These are phyloP conservation scores for Cyaniris semiargus DNA, from an alignment of 2,888 invertebrate genomes.

Conservation along the genomic window DNA sequence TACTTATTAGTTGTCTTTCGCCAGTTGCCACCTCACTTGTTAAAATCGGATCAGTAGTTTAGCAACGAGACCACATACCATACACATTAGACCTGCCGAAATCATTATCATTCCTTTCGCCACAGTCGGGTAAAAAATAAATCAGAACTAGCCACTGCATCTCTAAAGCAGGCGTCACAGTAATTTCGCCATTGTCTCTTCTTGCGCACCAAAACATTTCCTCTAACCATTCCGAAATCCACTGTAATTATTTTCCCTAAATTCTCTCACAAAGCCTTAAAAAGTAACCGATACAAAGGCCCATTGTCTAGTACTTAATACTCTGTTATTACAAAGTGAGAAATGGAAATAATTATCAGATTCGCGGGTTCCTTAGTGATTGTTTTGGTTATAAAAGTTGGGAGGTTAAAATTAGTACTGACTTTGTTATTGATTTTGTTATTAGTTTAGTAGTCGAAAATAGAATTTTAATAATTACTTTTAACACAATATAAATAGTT, in stretches of 20 bases:
- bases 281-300: slow-evolving; percentile 25
- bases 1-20: too few species aligned
- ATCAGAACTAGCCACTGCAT: background rate
- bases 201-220: background rate
- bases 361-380: background rate
- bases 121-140: background rate
- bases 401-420: background rate
- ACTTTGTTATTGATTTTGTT: background rate
- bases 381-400: background rate
- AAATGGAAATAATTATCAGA: slow-evolving; percentile 12
- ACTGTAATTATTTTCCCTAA: slow-evolving; percentile 3
- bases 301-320: slow-evolving; percentile 11
- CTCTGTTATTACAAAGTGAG: slow-evolving; percentile 23
- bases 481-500: background rate
- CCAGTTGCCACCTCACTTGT: too few species aligned
- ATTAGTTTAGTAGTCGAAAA: background rate
- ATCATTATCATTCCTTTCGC: background rate
- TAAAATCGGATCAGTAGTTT: too few species aligned
- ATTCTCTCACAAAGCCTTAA: background rate
- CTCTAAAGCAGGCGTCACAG: background rate
- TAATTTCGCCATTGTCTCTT: background rate
- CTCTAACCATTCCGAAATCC: background rate
- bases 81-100: background rate
- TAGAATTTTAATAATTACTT: background rate
- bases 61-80: too few species aligned